These are phyloP conservation scores for Spicauda simplicius DNA, from an alignment of 2,888 invertebrate species.

Conservation along the genomic window DNA sequence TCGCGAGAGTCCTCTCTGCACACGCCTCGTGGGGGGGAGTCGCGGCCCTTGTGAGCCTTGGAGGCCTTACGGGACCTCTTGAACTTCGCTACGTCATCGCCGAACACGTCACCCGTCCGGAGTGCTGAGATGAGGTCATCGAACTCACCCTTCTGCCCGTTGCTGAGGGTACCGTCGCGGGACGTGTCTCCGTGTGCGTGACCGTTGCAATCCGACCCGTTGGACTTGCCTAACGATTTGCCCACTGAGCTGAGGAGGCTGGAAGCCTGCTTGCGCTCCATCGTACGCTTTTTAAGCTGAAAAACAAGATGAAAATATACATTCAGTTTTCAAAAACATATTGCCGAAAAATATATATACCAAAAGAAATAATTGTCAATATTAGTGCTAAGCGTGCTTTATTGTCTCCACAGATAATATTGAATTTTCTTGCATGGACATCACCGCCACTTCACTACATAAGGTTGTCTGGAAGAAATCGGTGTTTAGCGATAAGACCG, in stretches of 20 bases:
- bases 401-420: too few relatives aligned
- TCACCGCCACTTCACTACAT: too few relatives aligned
- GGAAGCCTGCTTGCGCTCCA: slow-evolving; percentile 93
- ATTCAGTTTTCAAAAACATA: too few relatives aligned
- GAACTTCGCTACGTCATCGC: slow-evolving; percentile 97
- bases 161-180: slow-evolving; percentile 66
- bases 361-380: too few relatives aligned
- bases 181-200: slow-evolving; percentile 75
- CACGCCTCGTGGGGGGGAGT: slow-evolving; percentile 73
- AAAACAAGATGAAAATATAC: neutral
- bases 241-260: slow-evolving; percentile 91
- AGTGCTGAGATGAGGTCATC: slow-evolving; percentile 98
- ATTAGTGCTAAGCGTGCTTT: too few relatives aligned
- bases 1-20: slow-evolving; percentile 79
- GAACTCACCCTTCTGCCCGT: slow-evolving; percentile 93
- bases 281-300: slow-evolving; percentile 92
- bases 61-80: slow-evolving; percentile 77
- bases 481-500: too few relatives aligned
- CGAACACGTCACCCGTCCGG: slow-evolving; percentile 97
- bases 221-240: slow-evolving; percentile 87
- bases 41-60: slow-evolving; percentile 75
- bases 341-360: too few relatives aligned
- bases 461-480: too few relatives aligned
- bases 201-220: slow-evolving; percentile 83
- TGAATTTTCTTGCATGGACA: too few relatives aligned